Base-by-base conservation (phyloP, 2,888 invertebrate genomes). In the Parnassius smintheus region DNA sequence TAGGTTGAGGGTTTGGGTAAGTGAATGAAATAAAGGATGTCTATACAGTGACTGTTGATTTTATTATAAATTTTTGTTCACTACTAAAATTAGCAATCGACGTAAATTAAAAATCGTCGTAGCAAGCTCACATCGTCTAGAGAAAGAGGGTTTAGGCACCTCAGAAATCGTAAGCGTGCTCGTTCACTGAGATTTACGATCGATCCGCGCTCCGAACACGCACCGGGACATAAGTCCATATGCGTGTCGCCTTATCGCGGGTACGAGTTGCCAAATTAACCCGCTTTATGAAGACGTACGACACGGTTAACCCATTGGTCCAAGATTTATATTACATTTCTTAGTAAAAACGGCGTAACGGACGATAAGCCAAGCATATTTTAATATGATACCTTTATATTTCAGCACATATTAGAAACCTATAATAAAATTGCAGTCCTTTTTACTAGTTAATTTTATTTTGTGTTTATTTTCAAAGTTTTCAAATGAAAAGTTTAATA, bases 251-350 rank as follows among this genome's bases (percentile, higher is more conserved):
- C 76, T 82, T 88, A 87, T 86, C 86, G 76, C 75, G 64, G 64
- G 65, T 68, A 68, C 72, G 75, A 74, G 71, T 77, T 78, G 75
- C 83, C 83, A 85, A 88, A 86, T 88, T 86, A 86, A 88, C 77
- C 73, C 77, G 71, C 80, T 75, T 85, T 80, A 86, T 86, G 84
- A 87, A 87, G 86, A 83, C 82, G 78, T 82, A 82, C 78, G 81
- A 78, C 80, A 73, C 70, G 72, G 73, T 73, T 68, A 71, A 72
- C 67, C 72, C 72, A 72, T 71, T 71, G 71, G 72, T 70, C 70
- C 68, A 70, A 75, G 75, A 80, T 79, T 82, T 79, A 77, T 74
- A 56, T 59, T 56, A 50, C 55, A 46, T 46, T 63, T 54, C 55
- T 59, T 55, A 52, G 41, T 56, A 59, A 54, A 42, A 62, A 55